Conservation (phyloP, 2,888 invertebrate species). For the Biston betularia region DNA sequence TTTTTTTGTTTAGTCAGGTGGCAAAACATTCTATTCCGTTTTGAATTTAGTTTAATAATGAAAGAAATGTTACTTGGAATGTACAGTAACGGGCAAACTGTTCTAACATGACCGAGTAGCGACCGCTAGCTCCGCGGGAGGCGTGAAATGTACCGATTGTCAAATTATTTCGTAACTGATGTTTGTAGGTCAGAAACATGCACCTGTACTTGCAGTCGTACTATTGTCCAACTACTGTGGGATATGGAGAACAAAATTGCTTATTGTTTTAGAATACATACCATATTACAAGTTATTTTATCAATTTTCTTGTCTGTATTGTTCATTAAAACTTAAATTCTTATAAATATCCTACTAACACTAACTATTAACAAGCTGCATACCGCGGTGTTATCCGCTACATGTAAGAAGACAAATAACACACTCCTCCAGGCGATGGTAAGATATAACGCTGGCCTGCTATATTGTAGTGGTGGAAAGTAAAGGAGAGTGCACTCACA, state of each 20-base stretch:
- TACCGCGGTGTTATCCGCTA: no score
- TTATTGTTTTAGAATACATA: not conserved
- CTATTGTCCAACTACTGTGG: not conserved
- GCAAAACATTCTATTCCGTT: no score
- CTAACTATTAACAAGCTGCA: no score
- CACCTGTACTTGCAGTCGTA: constrained; percentile 10
- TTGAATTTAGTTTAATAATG: no score
- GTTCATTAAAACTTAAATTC: no score
- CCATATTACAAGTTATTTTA: not conserved
- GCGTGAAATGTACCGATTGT: constrained; percentile 2
- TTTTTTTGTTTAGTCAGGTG: no score
- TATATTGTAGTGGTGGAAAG: no score
- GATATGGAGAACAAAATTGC: not conserved
- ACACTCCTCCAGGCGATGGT: no score
- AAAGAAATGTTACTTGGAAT: not conserved
- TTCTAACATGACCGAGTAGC: constrained; percentile 3
- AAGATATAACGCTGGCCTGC: no score
- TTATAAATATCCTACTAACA: no score
- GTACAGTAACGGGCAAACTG: constrained; percentile 1
- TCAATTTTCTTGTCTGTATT: not conserved
- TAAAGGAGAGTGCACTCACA: constrained; percentile 57
- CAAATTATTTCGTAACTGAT: constrained; percentile 11
- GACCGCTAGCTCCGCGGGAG: not conserved
- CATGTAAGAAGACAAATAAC: no score
- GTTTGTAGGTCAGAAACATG: not conserved